A percentile compares a stretch with the other conserved stretches of the same genome.
Conservation (phyloP, 2,797 vertebrate species). For the Alectoris magna region DNA sequence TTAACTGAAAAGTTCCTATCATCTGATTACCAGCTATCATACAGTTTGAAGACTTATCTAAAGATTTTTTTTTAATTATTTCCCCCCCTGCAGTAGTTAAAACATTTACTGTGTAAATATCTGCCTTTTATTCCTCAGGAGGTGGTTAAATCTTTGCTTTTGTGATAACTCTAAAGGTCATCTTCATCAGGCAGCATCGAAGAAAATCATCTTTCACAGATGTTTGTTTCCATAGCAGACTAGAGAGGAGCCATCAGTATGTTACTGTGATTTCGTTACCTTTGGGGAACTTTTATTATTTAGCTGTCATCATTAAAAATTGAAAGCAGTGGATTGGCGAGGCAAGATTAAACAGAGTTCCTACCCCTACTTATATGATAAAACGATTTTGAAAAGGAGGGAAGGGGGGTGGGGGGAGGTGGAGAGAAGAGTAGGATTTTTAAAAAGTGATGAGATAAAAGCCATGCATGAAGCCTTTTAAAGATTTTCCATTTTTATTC, state of each 20-base stretch:
- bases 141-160: constrained; percentile 20
- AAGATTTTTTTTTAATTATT: background rate
- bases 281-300: constrained; percentile 43
- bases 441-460: background rate
- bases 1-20: background rate
- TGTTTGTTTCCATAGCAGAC: constrained; percentile 40
- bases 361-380: background rate
- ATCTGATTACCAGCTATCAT: background rate
- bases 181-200: background rate
- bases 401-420: no score
- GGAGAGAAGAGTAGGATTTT: no score
- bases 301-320: constrained; percentile 58
- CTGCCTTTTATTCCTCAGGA: constrained; percentile 26
- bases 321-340: constrained; percentile 23
- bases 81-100: background rate
- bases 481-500: background rate
- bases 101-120: background rate
- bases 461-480: fast-evolving
- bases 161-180: constrained; percentile 39
- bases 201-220: constrained; percentile 39
- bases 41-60: background rate
- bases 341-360: background rate
- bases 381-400: background rate
- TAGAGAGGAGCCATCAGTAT: constrained; percentile 10
- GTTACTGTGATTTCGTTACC: constrained; percentile 11